phyloP scores from a whole-genome alignment of 2,888 invertebrate species.

The Camptogramma bilineatum region DNA sequence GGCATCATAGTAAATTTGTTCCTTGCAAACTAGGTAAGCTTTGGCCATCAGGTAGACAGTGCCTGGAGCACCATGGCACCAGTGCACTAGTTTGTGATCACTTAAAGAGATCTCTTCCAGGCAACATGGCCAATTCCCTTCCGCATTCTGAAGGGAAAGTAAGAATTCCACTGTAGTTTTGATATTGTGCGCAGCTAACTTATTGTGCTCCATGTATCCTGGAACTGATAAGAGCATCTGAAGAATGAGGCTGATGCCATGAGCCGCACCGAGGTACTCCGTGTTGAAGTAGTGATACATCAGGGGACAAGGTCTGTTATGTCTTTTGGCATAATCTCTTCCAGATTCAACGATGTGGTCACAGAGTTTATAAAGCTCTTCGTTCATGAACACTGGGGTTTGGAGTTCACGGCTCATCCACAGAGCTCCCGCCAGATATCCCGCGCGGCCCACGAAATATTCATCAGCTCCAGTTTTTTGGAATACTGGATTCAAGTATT shows the following conservation, averaged over 20 bases:
- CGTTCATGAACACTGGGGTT: constrained; percentile 67
- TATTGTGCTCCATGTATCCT: constrained; percentile 84
- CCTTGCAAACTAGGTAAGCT: constrained; percentile 90
- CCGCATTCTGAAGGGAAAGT: constrained; percentile 87
- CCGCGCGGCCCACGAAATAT: constrained; percentile 93
- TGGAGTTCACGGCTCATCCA: constrained; percentile 88
- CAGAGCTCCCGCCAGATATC: constrained; percentile 91
- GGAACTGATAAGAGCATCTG: constrained; percentile 83
- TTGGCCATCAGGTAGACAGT: constrained; percentile 92
- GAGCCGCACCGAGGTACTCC: constrained; percentile 91
- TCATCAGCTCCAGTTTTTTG: constrained; percentile 91
- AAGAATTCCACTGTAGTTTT: constrained; percentile 88
- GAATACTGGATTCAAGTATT: constrained; percentile 77
- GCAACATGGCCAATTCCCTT: constrained; percentile 92
- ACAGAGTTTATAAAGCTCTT: constrained; percentile 87
- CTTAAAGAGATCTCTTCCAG: constrained; percentile 87
- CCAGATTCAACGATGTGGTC: constrained; percentile 90
- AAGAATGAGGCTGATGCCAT: constrained; percentile 83
- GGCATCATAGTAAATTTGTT: constrained; percentile 89
- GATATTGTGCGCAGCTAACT: constrained; percentile 84
- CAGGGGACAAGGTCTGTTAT: constrained; percentile 87
- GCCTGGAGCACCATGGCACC: constrained; percentile 96
- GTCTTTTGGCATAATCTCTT: constrained; percentile 86
- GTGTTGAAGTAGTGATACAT: constrained; percentile 92
- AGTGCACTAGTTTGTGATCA: constrained; percentile 91